Evolutionary conservation across 2,113 vertebrate genomes (phyloP).

Genomic region (Carettochelys insculpta): DNA sequence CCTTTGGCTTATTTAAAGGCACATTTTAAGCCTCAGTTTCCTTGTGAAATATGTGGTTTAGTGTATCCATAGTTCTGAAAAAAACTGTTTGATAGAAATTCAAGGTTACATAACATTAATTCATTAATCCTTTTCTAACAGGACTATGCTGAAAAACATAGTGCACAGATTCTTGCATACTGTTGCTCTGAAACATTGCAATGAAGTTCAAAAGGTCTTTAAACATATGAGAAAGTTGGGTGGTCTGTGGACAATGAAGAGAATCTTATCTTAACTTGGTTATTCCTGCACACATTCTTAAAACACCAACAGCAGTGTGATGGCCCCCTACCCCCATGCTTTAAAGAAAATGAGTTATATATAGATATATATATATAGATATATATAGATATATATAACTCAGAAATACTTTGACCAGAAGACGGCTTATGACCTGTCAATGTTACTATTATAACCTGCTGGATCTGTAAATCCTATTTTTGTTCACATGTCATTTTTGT

Average conservation of each 20-base stretch:
- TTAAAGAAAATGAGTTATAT: too few relatives aligned
- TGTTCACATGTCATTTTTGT: too few relatives aligned
- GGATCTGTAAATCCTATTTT: too few relatives aligned
- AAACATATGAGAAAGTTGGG: background rate
- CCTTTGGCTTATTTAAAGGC: background rate
- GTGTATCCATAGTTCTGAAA: background rate
- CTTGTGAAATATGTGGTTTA: background rate
- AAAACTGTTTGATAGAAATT: background rate
- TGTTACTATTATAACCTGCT: too few relatives aligned
- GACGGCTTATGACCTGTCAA: too few relatives aligned
- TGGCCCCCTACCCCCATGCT: too few relatives aligned
- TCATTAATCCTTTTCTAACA: background rate
- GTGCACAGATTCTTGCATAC: background rate
- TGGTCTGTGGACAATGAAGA: background rate
- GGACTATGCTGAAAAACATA: accelerated
- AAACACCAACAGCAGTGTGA: too few relatives aligned
- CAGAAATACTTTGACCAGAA: too few relatives aligned
- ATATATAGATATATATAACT: too few relatives aligned
- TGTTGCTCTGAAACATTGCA: background rate
- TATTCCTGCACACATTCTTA: too few relatives aligned
- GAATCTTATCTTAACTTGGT: background rate
- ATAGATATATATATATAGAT: too few relatives aligned
- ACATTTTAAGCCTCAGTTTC: background rate
- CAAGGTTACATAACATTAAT: background rate
- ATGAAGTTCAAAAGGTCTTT: background rate